Base-by-base conservation (phyloP, 2,113 vertebrate species). In the Neotoma lepida region DNA sequence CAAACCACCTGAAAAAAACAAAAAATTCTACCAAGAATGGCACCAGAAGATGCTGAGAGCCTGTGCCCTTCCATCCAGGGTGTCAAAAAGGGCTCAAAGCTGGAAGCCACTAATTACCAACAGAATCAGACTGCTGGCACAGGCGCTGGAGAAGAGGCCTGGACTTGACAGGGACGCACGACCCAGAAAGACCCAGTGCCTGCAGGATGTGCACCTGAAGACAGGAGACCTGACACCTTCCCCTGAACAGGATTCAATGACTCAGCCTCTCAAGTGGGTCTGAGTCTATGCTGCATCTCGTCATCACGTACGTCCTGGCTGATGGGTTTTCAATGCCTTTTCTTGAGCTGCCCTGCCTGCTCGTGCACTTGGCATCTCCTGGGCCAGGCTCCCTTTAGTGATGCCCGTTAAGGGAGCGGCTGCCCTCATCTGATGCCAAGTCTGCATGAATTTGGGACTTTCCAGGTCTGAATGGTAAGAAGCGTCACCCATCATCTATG, bases 191-290 rank as follows among this genome's bases (percentile, higher is more conserved):
- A 44, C 4, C 10, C 18, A 63, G 6, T 0, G 1, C n/a, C 51
- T 20, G 41, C 2, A 7, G 64, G 74, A 54, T 0, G 9, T 10
- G n/a, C 1, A 30, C 51, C 20, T 10, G n/a, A 39, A n/a, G 44
- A 39, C 5, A 20, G 20, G 2, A 24, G 35, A 12, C 26, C 0
- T 0, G 1, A 35, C 33, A 4, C 39, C 35, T 56, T 9, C 15
- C 24, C 1, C n/a, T n/a, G 28, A 44, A 4, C 0, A 46, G 84
- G 39, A n/a, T 17, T 46, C 13, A 0, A 0, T 2, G 89, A 64
- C 9, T 56, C 15, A 46, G 64, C 41, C 22, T 68, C 51, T 33
- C 58, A 35, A 61, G 74, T 0, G 4, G 35, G 33, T 35, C n/a
- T 3, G n/a, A 58, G 28, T 30, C 8, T 2, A 12, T 18, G 18